Base-by-base conservation (phyloP, 37 sponge, comb jelly and placozoan species). In the Hormiphora californensis region DNA sequence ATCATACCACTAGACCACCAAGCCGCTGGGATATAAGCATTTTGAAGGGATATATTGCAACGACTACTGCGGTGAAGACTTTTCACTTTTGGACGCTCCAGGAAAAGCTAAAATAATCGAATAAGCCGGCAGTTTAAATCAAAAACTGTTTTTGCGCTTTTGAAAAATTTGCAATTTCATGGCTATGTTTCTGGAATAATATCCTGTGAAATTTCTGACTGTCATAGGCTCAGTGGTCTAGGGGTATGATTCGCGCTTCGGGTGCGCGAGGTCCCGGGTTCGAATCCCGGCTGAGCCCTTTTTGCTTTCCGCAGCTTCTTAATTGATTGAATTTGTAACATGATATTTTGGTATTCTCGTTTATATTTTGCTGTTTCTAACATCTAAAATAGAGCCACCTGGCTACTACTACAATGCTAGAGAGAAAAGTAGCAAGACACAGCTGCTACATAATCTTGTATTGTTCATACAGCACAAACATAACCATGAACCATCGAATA, bases 261-360 rank as follows among this genome's bases (percentile, higher is more conserved):
- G 95, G 92, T 94, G 95, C 92, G 95, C 92, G 95, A 94, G 95
- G 95, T 92, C 95, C 92, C 95, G 95, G 93, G 95, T 94, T 94
- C 93, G 88, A 94, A 34, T 94, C 95, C 95, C 95, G 93, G 92
- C 89, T 90, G 91, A 88, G 95, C 95, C 95, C 95, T 44, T 44
- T 89, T 51, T 51, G 22, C 0, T 55, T n/a, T 55, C 61, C 88
- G 90, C 87, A 91, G 39, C 34, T 32, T 40, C 32, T 8, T 36
- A 11, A 15, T 3, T 40, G n/a, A 34, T 81, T 30, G 19, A 8
- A n/a, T n/a, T n/a, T n/a, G n/a, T n/a, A n/a, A n/a, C n/a, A 54
- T 44, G 8, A 53, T 5, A 31, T 53, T 86, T 39, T 38, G 30
- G 46, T 35, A 7, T 1, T 22, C 31, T 85, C 41, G 0, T 55